Evolutionary conservation across 2,797 vertebrate species (phyloP).

Genomic region (Argentina silus): DNA sequence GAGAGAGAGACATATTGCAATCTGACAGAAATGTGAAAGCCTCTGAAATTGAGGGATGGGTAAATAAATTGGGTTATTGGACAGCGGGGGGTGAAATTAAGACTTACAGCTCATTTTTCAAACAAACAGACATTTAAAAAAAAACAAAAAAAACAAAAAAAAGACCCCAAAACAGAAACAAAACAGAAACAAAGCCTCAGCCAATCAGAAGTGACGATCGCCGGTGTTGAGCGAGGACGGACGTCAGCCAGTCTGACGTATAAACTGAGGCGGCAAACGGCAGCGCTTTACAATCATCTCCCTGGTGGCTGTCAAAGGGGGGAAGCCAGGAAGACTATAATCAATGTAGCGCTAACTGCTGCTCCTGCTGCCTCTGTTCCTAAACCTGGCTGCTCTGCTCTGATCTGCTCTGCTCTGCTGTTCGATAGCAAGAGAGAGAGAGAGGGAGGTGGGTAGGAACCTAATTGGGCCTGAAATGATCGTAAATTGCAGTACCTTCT

Average conservation of each 20-base stretch:
- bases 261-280: too few species aligned
- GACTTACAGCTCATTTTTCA: neutral
- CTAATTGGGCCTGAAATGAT: conserved; percentile 52
- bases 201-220: neutral
- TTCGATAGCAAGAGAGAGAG: neutral
- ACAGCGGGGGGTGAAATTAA: neutral
- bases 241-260: too few species aligned
- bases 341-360: conserved; percentile 2
- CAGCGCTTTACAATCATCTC: neutral
- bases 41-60: too few species aligned
- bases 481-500: conserved; percentile 39
- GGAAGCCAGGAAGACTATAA: neutral
- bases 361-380: neutral
- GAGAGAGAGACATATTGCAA: neutral
- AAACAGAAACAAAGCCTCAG: neutral
- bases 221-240: neutral
- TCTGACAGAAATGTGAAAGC: neutral
- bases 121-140: neutral
- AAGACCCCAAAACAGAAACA: neutral
- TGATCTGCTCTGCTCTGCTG: neutral
- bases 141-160: neutral
- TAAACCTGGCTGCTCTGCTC: neutral
- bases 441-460: conserved; percentile 12
- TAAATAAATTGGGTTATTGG: neutral
- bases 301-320: neutral